Conservation (phyloP, 1,140 invertebrate species). For the Lepidurus couesii region DNA sequence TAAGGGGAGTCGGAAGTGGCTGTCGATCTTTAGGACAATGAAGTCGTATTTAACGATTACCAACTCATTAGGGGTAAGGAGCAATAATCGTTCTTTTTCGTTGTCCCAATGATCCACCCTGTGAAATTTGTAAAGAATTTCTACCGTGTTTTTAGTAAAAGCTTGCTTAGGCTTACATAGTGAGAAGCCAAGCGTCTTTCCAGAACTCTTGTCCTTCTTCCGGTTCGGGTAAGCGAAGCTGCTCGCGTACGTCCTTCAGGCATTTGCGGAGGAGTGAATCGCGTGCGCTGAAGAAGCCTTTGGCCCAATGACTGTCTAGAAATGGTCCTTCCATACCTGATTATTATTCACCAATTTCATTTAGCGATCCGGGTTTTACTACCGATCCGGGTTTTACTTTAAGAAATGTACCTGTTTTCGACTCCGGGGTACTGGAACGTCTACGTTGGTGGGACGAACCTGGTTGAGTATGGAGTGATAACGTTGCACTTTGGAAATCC, state of each 20-base stretch:
- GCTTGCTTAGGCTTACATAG: constrained; percentile 13
- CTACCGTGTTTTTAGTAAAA: too few species aligned
- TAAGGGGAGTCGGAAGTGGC: constrained; percentile 60
- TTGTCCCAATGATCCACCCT: constrained; percentile 82
- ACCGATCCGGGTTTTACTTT: neutral
- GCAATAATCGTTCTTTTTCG: constrained; percentile 71
- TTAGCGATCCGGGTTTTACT: neutral
- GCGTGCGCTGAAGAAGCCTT: constrained; percentile 26
- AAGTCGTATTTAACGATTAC: constrained; percentile 77
- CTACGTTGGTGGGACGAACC: neutral
- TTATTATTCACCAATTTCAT: neutral
- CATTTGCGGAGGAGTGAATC: constrained; percentile 21
- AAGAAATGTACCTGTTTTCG: neutral
- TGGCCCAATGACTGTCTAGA: neutral
- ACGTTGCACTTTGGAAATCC: constrained; percentile 23
- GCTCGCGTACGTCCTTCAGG: neutral
- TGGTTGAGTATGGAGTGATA: constrained; percentile 7
- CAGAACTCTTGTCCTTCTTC: constrained; percentile 8
- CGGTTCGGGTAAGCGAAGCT: neutral
- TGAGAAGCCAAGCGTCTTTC: constrained; percentile 26
- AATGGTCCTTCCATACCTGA: neutral
- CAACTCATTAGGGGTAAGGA: constrained; percentile 63
- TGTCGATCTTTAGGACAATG: constrained; percentile 64
- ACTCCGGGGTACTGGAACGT: neutral
- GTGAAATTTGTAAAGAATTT: constrained; percentile 36